phyloP scores from a whole-genome alignment of 2,888 invertebrate genomes.

The Cantharis lateralis region DNA sequence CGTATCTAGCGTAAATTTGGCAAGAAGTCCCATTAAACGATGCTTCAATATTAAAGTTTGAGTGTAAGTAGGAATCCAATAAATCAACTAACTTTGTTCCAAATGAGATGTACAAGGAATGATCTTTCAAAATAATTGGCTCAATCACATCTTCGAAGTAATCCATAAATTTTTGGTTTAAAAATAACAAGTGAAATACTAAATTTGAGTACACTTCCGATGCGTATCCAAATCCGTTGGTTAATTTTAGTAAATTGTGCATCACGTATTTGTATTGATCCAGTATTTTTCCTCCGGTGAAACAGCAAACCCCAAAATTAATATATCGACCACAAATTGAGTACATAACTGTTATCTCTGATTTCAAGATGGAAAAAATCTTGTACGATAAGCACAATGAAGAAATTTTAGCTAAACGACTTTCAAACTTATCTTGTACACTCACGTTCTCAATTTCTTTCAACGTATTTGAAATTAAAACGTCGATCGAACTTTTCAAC shows the following conservation, averaged over 20 bases:
- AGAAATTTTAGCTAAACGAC: background rate
- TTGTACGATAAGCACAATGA: slow-evolving; percentile 9
- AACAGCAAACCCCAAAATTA: slow-evolving; percentile 15
- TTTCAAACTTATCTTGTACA: background rate
- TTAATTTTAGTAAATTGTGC: background rate
- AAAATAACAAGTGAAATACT: slow-evolving; percentile 18
- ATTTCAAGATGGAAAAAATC: slow-evolving; percentile 18
- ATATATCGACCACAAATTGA: slow-evolving; percentile 24
- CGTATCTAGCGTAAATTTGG: slow-evolving; percentile 22
- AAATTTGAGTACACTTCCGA: slow-evolving; percentile 10
- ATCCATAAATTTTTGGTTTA: slow-evolving; percentile 27
- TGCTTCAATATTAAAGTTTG: slow-evolving; percentile 24
- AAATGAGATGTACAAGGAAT: slow-evolving; percentile 4
- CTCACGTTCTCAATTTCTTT: background rate
- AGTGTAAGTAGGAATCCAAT: slow-evolving; percentile 24
- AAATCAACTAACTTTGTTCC: slow-evolving; percentile 26
- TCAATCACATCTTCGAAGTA: slow-evolving; percentile 28
- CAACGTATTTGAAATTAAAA: background rate
- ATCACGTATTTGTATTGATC: slow-evolving; percentile 23
- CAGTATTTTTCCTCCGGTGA: slow-evolving; percentile 22
- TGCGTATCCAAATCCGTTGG: background rate
- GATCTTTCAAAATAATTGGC: slow-evolving; percentile 14
- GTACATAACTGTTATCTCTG: slow-evolving; percentile 16
- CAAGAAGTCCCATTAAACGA: slow-evolving; percentile 14
- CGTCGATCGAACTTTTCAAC: background rate